phyloP scores from a whole-genome alignment of 2,113 vertebrate genomes.

The Eolophus roseicapilla region DNA sequence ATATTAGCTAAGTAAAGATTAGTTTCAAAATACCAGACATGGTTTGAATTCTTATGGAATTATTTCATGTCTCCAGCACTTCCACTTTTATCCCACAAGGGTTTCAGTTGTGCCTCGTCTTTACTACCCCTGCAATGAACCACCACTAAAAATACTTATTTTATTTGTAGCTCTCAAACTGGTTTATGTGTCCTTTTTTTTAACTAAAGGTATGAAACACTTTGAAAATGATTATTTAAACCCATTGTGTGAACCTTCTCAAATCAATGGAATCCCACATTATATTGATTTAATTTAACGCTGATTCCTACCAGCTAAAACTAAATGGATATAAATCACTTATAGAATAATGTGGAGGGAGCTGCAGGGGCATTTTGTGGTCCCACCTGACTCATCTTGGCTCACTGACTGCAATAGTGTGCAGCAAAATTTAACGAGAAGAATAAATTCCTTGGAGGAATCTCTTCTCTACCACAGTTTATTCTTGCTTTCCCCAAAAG shows the following conservation, averaged over 20 bases:
- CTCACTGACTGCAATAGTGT: not conserved
- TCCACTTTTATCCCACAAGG: not conserved
- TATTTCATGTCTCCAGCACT: not conserved
- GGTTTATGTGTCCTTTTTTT: not conserved
- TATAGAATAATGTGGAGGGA: not conserved
- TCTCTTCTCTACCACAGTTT: not conserved
- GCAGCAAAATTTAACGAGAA: not conserved
- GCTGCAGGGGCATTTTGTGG: not conserved
- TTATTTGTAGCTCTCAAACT: not conserved
- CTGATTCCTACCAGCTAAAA: not conserved
- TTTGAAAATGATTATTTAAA: not conserved
- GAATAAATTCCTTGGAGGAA: not conserved
- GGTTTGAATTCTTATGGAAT: slow-evolving; percentile 28
- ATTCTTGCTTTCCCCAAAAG: not conserved
- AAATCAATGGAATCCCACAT: not conserved
- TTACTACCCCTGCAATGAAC: not conserved
- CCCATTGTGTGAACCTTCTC: not conserved
- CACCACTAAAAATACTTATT: not conserved
- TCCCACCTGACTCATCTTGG: not conserved
- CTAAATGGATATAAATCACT: not conserved
- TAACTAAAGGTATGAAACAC: not conserved
- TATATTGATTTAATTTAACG: not conserved
- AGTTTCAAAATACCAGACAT: slow-evolving; percentile 24
- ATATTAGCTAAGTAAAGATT: slow-evolving; percentile 41
- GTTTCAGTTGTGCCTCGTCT: not conserved